These are phyloP conservation scores for Rhinolophus sinicus DNA, from an alignment of 2,113 vertebrate genomes.

Conservation along the genomic window DNA sequence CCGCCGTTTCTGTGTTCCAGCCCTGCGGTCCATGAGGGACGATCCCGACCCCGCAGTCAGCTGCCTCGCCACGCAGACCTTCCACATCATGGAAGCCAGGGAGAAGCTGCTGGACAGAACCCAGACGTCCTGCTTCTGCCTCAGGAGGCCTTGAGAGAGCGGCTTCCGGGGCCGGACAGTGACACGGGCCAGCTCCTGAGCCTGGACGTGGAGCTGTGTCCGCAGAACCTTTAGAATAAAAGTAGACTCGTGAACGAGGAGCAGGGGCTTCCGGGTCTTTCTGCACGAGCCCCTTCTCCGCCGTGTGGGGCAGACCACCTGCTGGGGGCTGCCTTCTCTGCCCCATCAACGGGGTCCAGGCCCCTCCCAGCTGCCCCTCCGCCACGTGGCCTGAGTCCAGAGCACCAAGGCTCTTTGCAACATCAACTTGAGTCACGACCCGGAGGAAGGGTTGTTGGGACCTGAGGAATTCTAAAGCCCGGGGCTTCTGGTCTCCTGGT, in stretches of 20 bases:
- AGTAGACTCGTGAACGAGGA: background rate
- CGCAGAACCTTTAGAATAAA: background rate
- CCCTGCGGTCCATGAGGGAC: background rate
- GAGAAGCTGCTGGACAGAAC: background rate
- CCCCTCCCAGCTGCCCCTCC: background rate
- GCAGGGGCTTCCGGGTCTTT: background rate
- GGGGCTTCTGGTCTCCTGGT: background rate
- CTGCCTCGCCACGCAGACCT: background rate
- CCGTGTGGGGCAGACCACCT: rapidly evolving
- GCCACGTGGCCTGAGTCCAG: background rate
- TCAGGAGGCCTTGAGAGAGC: background rate
- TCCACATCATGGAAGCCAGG: background rate
- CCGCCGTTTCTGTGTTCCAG: background rate
- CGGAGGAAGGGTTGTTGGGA: background rate
- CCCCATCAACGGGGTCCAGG: background rate
- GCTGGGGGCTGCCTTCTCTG: background rate
- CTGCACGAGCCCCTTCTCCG: too few relatives aligned
- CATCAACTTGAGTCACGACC: rapidly evolving
- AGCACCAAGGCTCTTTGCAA: background rate
- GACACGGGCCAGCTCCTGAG: background rate
- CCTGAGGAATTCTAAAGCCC: rapidly evolving
- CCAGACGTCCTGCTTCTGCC: background rate
- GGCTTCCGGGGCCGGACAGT: background rate
- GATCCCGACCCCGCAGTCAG: background rate
- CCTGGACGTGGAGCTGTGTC: background rate